phyloP scores from a whole-genome alignment of 2,113 vertebrate genomes.

The Mustela lutreola region DNA sequence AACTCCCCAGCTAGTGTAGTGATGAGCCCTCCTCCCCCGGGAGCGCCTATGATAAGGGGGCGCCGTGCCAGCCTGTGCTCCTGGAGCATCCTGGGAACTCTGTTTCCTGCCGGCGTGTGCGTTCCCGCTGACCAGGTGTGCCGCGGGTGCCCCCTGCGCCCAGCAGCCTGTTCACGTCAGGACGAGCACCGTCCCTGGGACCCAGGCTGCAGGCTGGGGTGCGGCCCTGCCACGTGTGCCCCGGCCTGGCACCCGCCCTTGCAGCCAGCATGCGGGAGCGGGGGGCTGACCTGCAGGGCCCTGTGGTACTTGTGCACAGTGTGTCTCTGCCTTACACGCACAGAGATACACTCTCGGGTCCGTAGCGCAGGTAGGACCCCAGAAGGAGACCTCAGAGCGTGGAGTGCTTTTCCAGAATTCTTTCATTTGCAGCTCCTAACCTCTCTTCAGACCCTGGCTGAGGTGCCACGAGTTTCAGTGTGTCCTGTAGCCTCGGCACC shows the following conservation, averaged over 20 bases:
- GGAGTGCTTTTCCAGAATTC: neutral
- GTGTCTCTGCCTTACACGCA: neutral
- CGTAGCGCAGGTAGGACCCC: neutral
- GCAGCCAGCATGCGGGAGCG: rapidly evolving
- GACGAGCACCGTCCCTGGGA: neutral
- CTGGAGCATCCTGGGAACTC: rapidly evolving
- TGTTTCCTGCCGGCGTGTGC: neutral
- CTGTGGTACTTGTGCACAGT: neutral
- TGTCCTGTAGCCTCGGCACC: neutral
- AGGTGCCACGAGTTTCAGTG: too few species aligned
- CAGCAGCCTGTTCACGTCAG: neutral
- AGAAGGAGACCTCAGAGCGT: neutral
- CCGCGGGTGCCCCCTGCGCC: rapidly evolving
- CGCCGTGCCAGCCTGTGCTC: rapidly evolving
- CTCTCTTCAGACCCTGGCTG: neutral
- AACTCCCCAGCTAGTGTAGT: too few species aligned
- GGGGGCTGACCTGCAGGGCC: neutral
- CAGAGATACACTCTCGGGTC: rapidly evolving
- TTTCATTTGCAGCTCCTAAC: neutral
- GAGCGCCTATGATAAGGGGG: rapidly evolving
- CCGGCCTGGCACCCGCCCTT: rapidly evolving
- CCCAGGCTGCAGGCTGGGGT: neutral
- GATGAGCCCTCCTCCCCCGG: rapidly evolving
- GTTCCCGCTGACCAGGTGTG: too few species aligned
- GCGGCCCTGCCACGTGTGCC: neutral